Base-by-base conservation (phyloP, 2,797 vertebrate species). In the Gila robusta region DNA sequence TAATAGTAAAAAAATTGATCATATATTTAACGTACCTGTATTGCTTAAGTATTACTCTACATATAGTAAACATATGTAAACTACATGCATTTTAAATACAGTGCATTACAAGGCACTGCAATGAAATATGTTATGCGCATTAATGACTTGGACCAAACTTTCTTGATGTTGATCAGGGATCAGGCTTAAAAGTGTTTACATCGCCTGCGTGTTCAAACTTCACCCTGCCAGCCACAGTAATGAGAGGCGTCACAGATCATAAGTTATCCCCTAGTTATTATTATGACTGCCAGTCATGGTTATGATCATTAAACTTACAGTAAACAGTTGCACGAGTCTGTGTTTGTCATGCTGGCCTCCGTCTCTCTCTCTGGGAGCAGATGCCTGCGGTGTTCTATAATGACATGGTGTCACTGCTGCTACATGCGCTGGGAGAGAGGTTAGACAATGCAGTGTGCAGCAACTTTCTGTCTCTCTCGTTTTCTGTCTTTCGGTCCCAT, bases 301-400 rank as follows among this genome's bases (percentile, higher is more conserved):
- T 89, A 71, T 17, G 79, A 59, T 82, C 87, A 88, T 70, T 83
- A 47, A 86, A 77, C 81, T 72, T 87, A 85, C 77, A 85, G 81
- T 79, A 83, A 79, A 81, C 78, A 78, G 71, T 59, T 39, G 66
- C 83, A 72, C 64, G 59, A 41, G 69, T 86, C 87, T 81, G 73
- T 83, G 79, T 81, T 84, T 74, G 72, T 39, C 73, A 52, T 67
- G 26, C 83, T 78, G 66, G 74, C 66, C 83, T 73, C 67, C 77
- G n/a, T 59, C 64, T 81, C 79, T 78, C 70, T 41, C 37, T 77
- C 74, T 52, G 54, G 37, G 47, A 85, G 86, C 73, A 86, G 78
- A 86, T 74, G 84, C 84, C 84, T 81, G 59, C 35, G 64, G 83
- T 39, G 74, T 67, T 84, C 81, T 89, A 80, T 77, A 87, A 88